Conservation (phyloP, 2,113 vertebrate genomes). For the Bos javanicus region DNA sequence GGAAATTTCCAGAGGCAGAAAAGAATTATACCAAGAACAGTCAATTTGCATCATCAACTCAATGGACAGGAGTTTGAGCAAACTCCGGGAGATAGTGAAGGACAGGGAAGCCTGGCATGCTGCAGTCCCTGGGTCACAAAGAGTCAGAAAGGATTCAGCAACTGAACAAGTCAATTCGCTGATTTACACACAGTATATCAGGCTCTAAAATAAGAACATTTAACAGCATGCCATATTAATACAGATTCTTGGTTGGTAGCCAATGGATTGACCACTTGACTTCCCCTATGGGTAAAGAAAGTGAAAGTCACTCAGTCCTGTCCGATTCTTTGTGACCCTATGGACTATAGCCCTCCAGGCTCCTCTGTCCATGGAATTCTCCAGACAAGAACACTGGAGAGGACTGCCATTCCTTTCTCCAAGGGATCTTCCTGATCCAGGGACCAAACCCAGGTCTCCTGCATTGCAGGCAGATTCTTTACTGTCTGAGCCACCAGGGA, state of each 20-base stretch:
- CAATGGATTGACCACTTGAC: neutral
- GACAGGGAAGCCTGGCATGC: neutral
- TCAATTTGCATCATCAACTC: neutral
- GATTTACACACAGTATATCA: neutral
- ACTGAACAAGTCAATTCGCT: neutral
- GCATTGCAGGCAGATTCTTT: neutral
- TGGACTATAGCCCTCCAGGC: neutral
- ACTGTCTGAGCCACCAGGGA: neutral
- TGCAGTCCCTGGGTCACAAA: neutral
- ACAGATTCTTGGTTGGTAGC: neutral
- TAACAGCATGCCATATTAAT: neutral
- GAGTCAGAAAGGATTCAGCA: neutral
- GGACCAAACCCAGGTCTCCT: too few species aligned
- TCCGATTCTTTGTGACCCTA: neutral
- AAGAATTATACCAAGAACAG: neutral
- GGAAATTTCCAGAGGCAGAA: neutral
- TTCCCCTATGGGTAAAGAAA: neutral
- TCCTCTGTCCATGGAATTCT: neutral
- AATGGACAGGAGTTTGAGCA: neutral
- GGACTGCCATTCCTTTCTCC: neutral
- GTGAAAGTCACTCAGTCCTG: neutral
- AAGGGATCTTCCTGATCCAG: neutral
- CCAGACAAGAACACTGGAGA: neutral
- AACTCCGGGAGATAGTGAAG: neutral
- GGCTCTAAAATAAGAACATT: neutral